Base-by-base conservation (phyloP, 2,797 vertebrate genomes). In the Sebastes wilsoni region DNA sequence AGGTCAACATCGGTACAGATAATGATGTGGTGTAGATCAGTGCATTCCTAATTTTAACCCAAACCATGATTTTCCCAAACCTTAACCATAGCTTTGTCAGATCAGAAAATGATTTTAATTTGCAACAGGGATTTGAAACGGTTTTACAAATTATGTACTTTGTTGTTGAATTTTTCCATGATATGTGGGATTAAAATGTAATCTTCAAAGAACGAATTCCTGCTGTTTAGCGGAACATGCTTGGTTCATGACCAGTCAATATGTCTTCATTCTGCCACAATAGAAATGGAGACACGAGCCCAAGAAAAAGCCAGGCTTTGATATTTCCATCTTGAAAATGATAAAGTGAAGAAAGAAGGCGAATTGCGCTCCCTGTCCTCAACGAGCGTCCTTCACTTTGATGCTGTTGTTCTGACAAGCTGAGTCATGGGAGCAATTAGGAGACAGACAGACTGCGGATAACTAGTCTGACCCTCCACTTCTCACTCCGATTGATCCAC, bases 361-460 rank as follows among this genome's bases (percentile, higher is more conserved):
- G 78, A 66, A 77, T 77, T 34, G 61, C 28, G 68, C 36, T 75
- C 54, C 23, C 13, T 42, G 52, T 82, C 84, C 77, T 86, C 67
- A 56, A 16, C 73, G 70, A 28, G 69, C 77, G 80, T 83, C 75
- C 78, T 86, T 80, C 83, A 74, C 76, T 65, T 72, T 69, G 27
- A 76, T 72, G 75, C 77, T 82, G 76, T 61, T 80, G 71, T 73
- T 87, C 80, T 86, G 89, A 92, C 90, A 86, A 66, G 72, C 62
- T 75, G 86, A 88, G 85, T 82, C 79, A 36, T 78, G 90, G 82
- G 87, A 85, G 80, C 87, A 83, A 92, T 90, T 92, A 89, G 77
- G 75, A 87, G 77, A 69, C 73, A 58, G 76, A 80, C 83, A 73
- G 84, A 78, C 75, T 79, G 67, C 6, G 22, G 74, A 82, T 61